These are phyloP conservation scores for Calidris pugnax DNA, from an alignment of 2,113 vertebrate genomes.

Conservation along the genomic window DNA sequence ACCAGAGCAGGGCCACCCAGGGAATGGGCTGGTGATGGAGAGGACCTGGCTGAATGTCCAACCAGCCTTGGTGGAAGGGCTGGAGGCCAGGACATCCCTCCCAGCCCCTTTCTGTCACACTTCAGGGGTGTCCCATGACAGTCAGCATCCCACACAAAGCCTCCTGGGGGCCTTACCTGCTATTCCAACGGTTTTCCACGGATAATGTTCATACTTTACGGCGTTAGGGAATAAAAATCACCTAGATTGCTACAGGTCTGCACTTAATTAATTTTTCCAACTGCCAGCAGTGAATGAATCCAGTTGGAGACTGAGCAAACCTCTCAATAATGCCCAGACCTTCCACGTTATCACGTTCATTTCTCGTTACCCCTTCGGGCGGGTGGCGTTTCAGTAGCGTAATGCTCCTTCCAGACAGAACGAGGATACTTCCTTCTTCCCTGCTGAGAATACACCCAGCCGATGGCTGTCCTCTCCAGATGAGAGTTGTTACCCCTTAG, in stretches of 20 bases:
- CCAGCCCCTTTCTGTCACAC: neutral
- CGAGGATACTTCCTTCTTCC: neutral
- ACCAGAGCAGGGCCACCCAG: accelerated
- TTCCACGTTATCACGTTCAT: neutral
- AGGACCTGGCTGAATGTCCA: neutral
- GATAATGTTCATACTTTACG: neutral
- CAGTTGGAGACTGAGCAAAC: neutral
- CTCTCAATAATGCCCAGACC: neutral
- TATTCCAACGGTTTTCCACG: neutral
- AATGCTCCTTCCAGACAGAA: neutral
- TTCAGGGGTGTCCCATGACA: neutral
- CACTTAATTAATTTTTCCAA: neutral
- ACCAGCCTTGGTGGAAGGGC: neutral
- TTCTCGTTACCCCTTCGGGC: neutral
- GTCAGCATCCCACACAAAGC: neutral
- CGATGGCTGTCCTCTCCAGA: accelerated
- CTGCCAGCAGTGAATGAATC: neutral
- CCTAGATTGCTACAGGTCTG: neutral
- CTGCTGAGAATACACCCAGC: accelerated
- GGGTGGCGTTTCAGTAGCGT: neutral
- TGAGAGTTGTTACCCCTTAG: neutral
- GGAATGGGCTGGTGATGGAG: accelerated
- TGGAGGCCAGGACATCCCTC: neutral
- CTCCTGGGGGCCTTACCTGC: neutral
- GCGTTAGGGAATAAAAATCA: neutral